These are phyloP conservation scores for Pitta sordida DNA, from an alignment of 2,113 vertebrate species.

Conservation along the genomic window DNA sequence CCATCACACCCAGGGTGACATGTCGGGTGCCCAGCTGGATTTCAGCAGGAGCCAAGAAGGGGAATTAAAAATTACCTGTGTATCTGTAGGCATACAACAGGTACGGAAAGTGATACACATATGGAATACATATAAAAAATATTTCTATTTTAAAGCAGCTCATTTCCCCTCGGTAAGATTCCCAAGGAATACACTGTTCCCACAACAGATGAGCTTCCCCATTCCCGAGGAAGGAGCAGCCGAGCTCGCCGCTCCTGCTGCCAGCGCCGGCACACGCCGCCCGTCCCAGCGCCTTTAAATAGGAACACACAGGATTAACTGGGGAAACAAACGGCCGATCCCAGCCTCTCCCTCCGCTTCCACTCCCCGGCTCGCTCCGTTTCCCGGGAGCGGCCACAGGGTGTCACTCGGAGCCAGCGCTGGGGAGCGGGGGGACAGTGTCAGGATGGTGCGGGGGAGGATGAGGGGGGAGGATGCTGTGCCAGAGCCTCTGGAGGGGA, in stretches of 20 bases:
- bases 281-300: neutral
- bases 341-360: neutral
- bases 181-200: neutral
- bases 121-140: neutral
- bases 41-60: neutral
- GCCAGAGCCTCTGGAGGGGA: neutral
- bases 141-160: neutral
- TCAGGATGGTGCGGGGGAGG: neutral
- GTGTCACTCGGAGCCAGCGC: conserved; percentile 7
- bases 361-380: neutral
- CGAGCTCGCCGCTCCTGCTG: neutral
- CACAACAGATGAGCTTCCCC: neutral
- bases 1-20: neutral
- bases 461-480: too few relatives aligned
- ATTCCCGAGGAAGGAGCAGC: neutral
- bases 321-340: neutral
- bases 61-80: neutral
- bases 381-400: neutral
- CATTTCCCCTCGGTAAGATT: neutral
- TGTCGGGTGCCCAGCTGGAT: fast-evolving
- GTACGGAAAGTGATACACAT: fast-evolving
- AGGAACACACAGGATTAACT: neutral
- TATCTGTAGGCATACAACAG: fast-evolving
- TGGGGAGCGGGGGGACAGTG: neutral
- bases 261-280: neutral